Percentiles rank a stretch among this genome's conserved stretches.
phyloP scores from a whole-genome alignment of 2,888 invertebrate genomes.

The Lymantria dispar region DNA sequence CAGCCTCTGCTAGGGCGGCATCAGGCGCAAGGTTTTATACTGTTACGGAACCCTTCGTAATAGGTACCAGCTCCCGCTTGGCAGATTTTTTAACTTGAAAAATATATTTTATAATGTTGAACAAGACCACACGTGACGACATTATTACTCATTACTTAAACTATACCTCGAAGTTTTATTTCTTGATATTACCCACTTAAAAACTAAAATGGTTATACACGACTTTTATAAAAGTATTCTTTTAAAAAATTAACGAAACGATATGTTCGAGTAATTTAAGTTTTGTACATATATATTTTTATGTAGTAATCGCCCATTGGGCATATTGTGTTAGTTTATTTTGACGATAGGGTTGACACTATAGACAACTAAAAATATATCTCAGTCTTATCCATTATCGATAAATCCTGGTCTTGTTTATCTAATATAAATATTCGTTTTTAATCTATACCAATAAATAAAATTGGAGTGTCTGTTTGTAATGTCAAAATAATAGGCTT shows the following conservation, averaged over 20 bases:
- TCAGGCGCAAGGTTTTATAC: too few relatives aligned
- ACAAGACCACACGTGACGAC: conserved; percentile 2
- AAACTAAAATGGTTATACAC: background rate
- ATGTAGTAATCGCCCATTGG: background rate
- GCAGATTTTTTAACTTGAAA: background rate
- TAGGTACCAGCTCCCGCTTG: too few relatives aligned
- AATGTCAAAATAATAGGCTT: too few relatives aligned
- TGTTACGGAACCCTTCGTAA: too few relatives aligned
- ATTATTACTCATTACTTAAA: conserved; percentile 1
- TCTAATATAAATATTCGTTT: too few relatives aligned
- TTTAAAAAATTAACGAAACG: background rate
- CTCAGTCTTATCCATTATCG: too few relatives aligned
- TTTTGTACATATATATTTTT: background rate
- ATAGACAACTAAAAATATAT: too few relatives aligned
- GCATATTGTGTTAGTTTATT: background rate
- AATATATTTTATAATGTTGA: background rate
- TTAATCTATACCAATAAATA: too few relatives aligned
- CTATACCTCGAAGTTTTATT: background rate
- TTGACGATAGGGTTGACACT: background rate
- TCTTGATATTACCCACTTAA: background rate
- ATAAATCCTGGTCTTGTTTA: too few relatives aligned
- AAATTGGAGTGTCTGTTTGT: too few relatives aligned
- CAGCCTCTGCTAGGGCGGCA: too few relatives aligned
- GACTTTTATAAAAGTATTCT: background rate
- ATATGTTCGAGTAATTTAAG: background rate